Evolutionary conservation across 2,797 vertebrate genomes (phyloP).

Genomic region (Adelosebastes latens): DNA sequence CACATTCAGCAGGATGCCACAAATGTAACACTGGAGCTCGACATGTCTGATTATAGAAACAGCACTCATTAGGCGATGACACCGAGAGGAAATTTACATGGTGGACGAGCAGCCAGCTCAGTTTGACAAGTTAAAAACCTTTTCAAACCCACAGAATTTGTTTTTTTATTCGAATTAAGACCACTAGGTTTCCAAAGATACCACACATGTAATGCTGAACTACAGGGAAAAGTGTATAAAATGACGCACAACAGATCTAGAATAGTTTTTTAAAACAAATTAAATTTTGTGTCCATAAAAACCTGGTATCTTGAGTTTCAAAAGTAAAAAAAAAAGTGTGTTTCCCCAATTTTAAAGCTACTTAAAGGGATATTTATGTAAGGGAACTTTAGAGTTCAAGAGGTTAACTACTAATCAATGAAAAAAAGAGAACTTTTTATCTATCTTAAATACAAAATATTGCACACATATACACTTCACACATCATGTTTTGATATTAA

Average conservation of each 20-base stretch:
- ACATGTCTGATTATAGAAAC: conserved; percentile 15
- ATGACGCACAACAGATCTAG: not conserved
- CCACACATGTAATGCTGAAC: not conserved
- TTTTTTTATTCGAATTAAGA: not conserved
- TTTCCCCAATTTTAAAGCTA: not conserved
- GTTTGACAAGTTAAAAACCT: conserved; percentile 16
- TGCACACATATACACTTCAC: not conserved
- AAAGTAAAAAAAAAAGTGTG: not conserved
- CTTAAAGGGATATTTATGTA: not conserved
- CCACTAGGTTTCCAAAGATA: not conserved
- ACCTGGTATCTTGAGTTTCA: not conserved
- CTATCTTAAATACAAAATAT: not conserved
- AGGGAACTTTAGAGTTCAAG: not conserved
- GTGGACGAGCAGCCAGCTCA: not conserved
- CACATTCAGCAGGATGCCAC: conserved; percentile 22
- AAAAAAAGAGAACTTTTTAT: not conserved
- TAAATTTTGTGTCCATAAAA: not conserved
- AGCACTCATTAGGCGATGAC: not conserved
- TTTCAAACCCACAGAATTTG: not conserved
- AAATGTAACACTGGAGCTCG: not conserved
- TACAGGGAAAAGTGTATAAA: not conserved
- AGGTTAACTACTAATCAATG: not conserved
- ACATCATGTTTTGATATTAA: not conserved
- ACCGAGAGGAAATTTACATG: not conserved
- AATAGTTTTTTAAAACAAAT: not conserved